Percentiles rank a stretch among this genome's conserved stretches.
Evolutionary conservation across 1,140 invertebrate genomes (phyloP).

Genomic region (Branchinecta lynchi): DNA sequence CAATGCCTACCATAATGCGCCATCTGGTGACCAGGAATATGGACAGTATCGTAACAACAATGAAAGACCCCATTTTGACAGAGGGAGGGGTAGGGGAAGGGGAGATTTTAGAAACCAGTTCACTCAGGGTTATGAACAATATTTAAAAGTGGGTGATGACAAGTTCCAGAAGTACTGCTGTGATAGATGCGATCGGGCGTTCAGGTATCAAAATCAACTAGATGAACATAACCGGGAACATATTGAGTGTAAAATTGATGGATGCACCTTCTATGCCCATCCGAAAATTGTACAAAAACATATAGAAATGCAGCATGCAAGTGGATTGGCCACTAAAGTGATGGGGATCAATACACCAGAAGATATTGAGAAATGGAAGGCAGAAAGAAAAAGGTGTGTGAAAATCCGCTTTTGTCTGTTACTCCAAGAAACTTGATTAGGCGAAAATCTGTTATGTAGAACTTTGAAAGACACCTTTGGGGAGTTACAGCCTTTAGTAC

Average conservation of each 20-base stretch:
- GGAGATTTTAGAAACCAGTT: no score
- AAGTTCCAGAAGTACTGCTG: conserved; percentile 34
- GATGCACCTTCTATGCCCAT: conserved; percentile 62
- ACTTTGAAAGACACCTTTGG: no score
- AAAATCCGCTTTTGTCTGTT: neutral
- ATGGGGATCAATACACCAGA: conserved; percentile 52
- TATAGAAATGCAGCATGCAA: conserved; percentile 58
- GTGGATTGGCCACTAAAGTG: conserved; percentile 57
- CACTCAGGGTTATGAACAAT: neutral
- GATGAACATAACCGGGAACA: conserved; percentile 50
- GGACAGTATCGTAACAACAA: no score
- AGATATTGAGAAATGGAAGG: conserved; percentile 63
- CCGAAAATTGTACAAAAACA: conserved; percentile 59
- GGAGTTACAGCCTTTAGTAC: no score
- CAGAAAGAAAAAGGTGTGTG: conserved; percentile 50
- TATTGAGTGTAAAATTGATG: conserved; percentile 45
- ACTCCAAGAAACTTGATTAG: conserved; percentile 15
- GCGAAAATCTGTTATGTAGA: no score
- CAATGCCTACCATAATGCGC: no score
- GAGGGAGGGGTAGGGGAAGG: no score
- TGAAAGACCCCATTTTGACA: no score
- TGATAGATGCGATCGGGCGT: conserved; percentile 57
- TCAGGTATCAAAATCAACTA: conserved; percentile 40
- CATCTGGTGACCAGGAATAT: no score
- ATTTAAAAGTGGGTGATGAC: neutral